Conservation (phyloP, 2,797 vertebrate genomes). For the Lateolabrax maculatus region DNA sequence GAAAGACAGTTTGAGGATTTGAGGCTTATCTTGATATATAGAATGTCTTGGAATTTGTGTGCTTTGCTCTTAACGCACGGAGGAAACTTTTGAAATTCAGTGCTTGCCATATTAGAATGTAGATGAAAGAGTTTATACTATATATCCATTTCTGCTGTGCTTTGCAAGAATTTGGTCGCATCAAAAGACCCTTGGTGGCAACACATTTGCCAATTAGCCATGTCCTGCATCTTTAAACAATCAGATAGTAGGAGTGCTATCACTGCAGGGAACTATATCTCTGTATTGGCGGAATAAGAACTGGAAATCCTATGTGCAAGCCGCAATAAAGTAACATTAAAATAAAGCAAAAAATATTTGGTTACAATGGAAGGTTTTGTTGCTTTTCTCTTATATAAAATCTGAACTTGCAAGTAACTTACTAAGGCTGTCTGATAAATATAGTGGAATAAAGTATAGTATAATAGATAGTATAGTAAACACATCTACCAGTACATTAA, state of each 20-base stretch:
- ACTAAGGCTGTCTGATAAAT: background rate
- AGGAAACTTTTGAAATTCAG: slow-evolving; percentile 36
- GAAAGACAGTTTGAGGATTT: slow-evolving; percentile 50
- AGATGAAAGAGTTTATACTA: slow-evolving; percentile 12
- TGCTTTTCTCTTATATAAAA: background rate
- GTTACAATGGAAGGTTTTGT: background rate
- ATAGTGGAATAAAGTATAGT: background rate
- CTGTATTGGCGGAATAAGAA: background rate
- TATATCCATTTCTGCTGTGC: background rate
- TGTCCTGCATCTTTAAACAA: background rate
- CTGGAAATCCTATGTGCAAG: background rate
- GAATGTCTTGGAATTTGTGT: slow-evolving; percentile 37
- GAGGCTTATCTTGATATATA: slow-evolving; percentile 42
- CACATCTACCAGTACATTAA: background rate
- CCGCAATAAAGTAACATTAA: background rate
- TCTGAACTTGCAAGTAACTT: background rate
- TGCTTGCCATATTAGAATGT: slow-evolving; percentile 34
- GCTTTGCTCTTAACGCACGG: slow-evolving; percentile 13
- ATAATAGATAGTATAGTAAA: no score
- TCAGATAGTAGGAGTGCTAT: background rate
- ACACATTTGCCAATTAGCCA: background rate
- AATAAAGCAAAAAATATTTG: no score
- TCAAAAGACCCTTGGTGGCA: background rate
- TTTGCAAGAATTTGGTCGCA: slow-evolving; percentile 2
- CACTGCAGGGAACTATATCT: no score